Evolutionary conservation across 1,140 invertebrate genomes (phyloP), one percentile per base, ranked within the genome.

Genomic region (Penaeus chinensis): DNA sequence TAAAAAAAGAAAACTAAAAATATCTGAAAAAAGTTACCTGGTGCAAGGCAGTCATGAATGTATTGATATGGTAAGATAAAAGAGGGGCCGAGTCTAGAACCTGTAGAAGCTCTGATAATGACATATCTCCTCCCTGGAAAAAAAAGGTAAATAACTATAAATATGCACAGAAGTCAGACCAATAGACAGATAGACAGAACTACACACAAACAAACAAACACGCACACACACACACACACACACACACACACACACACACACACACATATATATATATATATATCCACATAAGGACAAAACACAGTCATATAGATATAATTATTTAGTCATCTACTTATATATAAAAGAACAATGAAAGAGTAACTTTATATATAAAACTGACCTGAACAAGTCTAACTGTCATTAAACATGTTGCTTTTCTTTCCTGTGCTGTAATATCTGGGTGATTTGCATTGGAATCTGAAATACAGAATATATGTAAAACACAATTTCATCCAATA

Each of bases 351-450:
- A 27, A n/a, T 65, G 22, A 37, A 13, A 10, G 19, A 42, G 32
- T 32, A 32, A 37, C 19, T 18, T 27, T 20, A 16, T 11, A 84
- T 20, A 20, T 37, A 11, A 11, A 24, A 24, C 71, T 87, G 8
- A 87, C 86, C 86, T 87, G 86, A 32, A 87, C 80, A 18, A 87
- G 65, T 65, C 86, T 82, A 8, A 87, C 86, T 63, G 86, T 87
- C 66, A 87, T 82, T 10, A 87, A 79, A 24, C 86, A 87, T 27
- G 86, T 87, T 18, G 86, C 86, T 63, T 87, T 87, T n/a, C 86
- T 80, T 63, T 87, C 86, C 24, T 77, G 66, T 7, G 86, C 80
- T 18, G 80, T 87, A 20, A 87, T 27, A 27, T 87, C 86, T 37
- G 81, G 69, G n/a, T 74, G 80, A 24, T 62, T 54, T 62, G 62